Evolutionary conservation across 2,797 vertebrate genomes (phyloP), one percentile per base, ranked within the genome.

Genomic region (Vespertilio murinus): DNA sequence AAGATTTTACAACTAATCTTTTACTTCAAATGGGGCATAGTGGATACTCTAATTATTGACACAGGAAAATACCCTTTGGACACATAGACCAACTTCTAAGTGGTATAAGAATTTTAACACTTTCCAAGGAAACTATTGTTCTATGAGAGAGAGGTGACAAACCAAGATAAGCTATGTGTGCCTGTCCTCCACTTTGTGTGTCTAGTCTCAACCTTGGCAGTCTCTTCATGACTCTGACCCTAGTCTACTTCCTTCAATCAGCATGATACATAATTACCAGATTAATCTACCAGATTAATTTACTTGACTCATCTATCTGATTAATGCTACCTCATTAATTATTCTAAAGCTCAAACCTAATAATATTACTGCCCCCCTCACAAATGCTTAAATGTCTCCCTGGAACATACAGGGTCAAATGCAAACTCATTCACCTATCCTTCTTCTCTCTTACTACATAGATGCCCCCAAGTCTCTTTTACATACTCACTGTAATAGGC

Each of bases 281-380:
- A 65, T 82, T 93, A 88, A 88, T 78, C 78, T 79, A 56, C 65
- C 65, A 95, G 40, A 71, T 74, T 80, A 84, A 78, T 94, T 83
- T 88, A 59, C 18, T 54, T 82, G 33, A 73, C 61, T 79, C 81
- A 77, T 71, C 35, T 67, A 81, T 75, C 40, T 79, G 49, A 64
- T 52, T 77, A 78, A 85, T 78, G 11, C 67, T 75, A 56, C 86
- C 45, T 65, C 40, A 38, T 45, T 77, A 77, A 78, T 54, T 17
- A 88, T 84, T 42, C 40, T 52, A 11, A 73, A 81, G 14, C 33
- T 35, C 28, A 73, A 49, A 61, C 25, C 14, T 77, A 61, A 61
- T 65, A 93, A 91, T 80, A 25, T 45, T 30, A 9, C 38, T 17
- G 6, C 7, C 61, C 2, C 10, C n/a, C 35, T 71, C 73, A 89